A percentile compares a stretch with the other conserved stretches of the same genome.
Evolutionary conservation across 2,888 invertebrate species (phyloP).

Genomic region (Pachymerium ferrugineum): DNA sequence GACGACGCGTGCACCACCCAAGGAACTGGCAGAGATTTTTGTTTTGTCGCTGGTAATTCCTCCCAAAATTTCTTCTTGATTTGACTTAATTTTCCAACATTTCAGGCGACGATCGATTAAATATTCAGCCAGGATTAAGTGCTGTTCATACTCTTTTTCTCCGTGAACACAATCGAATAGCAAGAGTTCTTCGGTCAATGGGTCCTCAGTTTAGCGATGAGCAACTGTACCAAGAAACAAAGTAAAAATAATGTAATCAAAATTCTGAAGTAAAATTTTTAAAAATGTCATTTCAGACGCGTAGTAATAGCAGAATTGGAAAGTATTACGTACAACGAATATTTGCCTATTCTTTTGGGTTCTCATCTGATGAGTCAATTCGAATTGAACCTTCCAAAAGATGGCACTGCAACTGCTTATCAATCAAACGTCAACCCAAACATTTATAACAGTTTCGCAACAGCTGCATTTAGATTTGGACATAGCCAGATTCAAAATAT

Average conservation of each 20-base stretch:
- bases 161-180: constrained; percentile 35
- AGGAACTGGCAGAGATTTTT: neutral
- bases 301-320: constrained; percentile 33
- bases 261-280: neutral
- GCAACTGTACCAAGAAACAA: constrained; percentile 32
- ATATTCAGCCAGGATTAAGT: constrained; percentile 29
- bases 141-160: constrained; percentile 31
- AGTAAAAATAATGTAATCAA: neutral
- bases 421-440: constrained; percentile 25
- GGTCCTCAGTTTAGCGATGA: constrained; percentile 30
- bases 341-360: constrained; percentile 31
- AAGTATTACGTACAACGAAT: constrained; percentile 31
- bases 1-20: neutral
- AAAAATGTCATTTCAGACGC: neutral
- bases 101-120: constrained; percentile 33
- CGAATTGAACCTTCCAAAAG: neutral
- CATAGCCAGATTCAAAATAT: constrained; percentile 29
- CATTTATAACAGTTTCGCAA: constrained; percentile 33
- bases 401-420: constrained; percentile 1
- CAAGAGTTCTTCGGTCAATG: neutral
- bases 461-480: constrained; percentile 34
- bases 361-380: neutral
- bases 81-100: neutral
- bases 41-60: neutral
- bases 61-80: no score